These are phyloP conservation scores for Drosophila sulfurigaster DNA, from an alignment of 1,140 invertebrate genomes.

Conservation along the genomic window DNA sequence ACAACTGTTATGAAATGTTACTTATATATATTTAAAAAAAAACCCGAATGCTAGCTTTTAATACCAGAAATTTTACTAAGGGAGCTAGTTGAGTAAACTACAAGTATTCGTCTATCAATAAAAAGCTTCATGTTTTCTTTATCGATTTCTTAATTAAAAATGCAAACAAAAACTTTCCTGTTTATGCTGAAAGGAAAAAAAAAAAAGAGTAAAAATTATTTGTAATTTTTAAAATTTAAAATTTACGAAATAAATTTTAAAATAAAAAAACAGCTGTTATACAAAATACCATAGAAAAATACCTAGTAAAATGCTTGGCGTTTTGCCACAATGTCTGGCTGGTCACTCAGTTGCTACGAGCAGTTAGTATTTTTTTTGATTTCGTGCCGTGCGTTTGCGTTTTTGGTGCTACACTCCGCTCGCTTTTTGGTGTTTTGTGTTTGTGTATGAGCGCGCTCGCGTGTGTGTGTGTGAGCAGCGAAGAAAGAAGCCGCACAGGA, in stretches of 20 bases:
- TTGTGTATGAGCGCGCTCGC: conserved; percentile 30
- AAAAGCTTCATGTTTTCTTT: too few species aligned
- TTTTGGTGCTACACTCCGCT: conserved; percentile 16
- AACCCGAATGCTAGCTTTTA: too few species aligned
- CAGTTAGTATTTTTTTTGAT: conserved; percentile 49
- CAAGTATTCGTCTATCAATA: too few species aligned
- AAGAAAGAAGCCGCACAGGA: conserved; percentile 69
- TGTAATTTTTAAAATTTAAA: background rate
- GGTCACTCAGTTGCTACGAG: background rate
- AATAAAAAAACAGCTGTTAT: background rate
- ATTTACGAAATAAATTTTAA: background rate
- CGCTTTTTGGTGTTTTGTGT: conserved; percentile 33
- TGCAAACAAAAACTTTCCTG: too few species aligned
- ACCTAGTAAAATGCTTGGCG: background rate
- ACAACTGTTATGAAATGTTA: too few species aligned
- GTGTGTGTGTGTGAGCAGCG: conserved; percentile 23
- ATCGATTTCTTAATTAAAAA: too few species aligned
- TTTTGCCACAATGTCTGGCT: background rate
- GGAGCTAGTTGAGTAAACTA: too few species aligned
- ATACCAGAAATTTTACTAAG: too few species aligned
- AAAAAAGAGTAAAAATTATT: background rate
- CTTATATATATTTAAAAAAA: too few species aligned
- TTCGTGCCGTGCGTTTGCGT: conserved; percentile 40
- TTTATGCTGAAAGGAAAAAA: too few species aligned
- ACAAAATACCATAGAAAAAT: background rate